Base-by-base conservation (phyloP, 2,888 invertebrate species). In the Endotricha flammealis region DNA sequence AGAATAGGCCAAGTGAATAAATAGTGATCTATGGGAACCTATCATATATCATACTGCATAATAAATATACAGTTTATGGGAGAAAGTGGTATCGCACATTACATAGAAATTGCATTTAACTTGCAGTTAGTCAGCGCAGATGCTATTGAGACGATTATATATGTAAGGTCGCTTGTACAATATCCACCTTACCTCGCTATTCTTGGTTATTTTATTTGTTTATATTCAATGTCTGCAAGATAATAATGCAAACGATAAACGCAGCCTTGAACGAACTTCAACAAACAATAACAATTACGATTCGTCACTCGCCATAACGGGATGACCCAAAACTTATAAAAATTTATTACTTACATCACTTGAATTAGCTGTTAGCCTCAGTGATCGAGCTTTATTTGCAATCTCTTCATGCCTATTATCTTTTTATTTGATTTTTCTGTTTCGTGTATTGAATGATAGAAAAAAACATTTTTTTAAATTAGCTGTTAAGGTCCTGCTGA, bases 61-160 rank as follows among this genome's bases (percentile, higher is more conserved):
- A n/a, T n/a, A n/a, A n/a, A n/a, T n/a, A n/a, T n/a, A n/a, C n/a
- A n/a, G n/a, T n/a, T n/a, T 50, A 49, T 41, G 44, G 49, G 64
- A 62, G 70, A 70, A 70, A 70, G 70, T 66, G 25, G 35, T 20
- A 20, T 20, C 20, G 20, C 20, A 4, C 20, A 7, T 6, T 7
- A 4, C n/a, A 8, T 7, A 4, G 6, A 20, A 20, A 20, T 20
- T 20, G 20, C 20, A 20, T 20, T 20, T 8, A 8, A 6, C 6
- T n/a, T n/a, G n/a, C n/a, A n/a, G n/a, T n/a, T n/a, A n/a, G n/a
- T n/a, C n/a, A n/a, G n/a, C 20, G 20, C n/a, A 20, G 2, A 20
- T n/a, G 20, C 20, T 2, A n/a, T n/a, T n/a, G 6, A 20, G 20
- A 20, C 20, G 20, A 20, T 20, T 20, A 16, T 4, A 4, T 16